Evolutionary conservation across 2,113 vertebrate genomes (phyloP).

Genomic region (Hemiscyllium ocellatum): DNA sequence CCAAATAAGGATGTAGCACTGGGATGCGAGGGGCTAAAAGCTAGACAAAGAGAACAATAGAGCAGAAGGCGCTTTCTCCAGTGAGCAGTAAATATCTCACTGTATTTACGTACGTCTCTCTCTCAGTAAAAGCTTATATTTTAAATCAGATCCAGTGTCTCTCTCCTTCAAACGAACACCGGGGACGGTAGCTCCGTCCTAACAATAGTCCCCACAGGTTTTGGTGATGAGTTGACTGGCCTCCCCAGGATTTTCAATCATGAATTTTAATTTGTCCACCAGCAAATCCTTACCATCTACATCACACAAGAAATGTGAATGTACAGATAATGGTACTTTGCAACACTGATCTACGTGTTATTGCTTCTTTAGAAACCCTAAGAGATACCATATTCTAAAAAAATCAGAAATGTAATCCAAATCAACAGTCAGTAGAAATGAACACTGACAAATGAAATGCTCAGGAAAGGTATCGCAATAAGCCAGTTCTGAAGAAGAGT

Average conservation of each 20-base stretch:
- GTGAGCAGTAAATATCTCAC: too few species aligned
- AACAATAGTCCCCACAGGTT: background rate
- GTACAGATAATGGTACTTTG: background rate
- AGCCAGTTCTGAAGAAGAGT: too few species aligned
- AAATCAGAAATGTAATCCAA: background rate
- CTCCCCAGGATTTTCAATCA: background rate
- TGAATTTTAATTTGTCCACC: background rate
- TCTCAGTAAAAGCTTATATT: too few species aligned
- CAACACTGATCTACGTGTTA: background rate
- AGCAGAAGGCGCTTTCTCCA: too few species aligned
- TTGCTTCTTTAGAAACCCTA: background rate
- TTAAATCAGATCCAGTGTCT: too few species aligned
- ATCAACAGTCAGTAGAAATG: background rate
- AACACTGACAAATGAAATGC: background rate
- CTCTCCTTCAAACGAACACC: too few species aligned
- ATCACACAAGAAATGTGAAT: background rate
- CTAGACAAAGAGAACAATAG: too few species aligned
- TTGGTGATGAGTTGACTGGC: background rate
- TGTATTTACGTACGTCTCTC: too few species aligned
- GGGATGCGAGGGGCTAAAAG: too few species aligned
- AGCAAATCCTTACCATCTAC: background rate
- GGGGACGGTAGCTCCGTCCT: too few species aligned
- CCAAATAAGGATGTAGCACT: too few species aligned
- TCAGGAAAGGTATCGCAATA: background rate
- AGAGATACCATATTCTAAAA: background rate